Percentiles rank a stretch among this genome's conserved stretches.
phyloP scores from a whole-genome alignment of 2,888 invertebrate genomes.

The Philonicus albiceps region DNA sequence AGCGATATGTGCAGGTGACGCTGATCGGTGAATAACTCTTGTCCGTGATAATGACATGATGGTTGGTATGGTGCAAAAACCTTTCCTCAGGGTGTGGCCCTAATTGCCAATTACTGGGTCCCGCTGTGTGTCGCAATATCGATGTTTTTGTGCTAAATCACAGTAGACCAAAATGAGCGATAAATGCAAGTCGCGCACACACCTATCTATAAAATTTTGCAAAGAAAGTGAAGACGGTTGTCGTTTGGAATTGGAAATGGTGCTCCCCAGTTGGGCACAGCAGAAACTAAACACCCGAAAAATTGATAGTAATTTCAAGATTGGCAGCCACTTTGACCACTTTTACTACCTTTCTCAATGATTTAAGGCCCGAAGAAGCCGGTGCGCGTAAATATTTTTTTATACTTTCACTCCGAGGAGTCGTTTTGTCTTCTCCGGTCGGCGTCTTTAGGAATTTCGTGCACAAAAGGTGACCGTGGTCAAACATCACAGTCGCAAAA shows the following conservation, averaged over 20 bases:
- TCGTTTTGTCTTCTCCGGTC: not conserved
- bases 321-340: not conserved
- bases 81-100: not conserved
- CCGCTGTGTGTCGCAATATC: not conserved
- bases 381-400: constrained; percentile 6
- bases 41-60: not conserved
- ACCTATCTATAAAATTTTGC: not conserved
- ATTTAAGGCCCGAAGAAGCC: not conserved
- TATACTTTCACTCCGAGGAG: constrained; percentile 15
- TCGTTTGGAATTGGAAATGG: not conserved
- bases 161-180: not conserved
- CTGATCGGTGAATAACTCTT: not conserved
- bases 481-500: not conserved
- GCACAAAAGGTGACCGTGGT: not conserved
- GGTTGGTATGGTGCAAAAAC: not conserved
- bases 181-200: not conserved
- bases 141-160: not conserved
- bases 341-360: constrained; percentile 21
- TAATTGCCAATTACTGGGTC: not conserved
- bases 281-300: not conserved
- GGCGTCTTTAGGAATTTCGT: not conserved
- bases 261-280: not conserved
- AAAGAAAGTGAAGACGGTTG: constrained; percentile 5
- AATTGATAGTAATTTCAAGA: constrained; percentile 13
- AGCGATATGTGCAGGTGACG: not conserved